A percentile compares a stretch with the other conserved stretches of the same genome.
Conservation (phyloP, 2,113 vertebrate genomes). For the Orthonyx spaldingii region DNA sequence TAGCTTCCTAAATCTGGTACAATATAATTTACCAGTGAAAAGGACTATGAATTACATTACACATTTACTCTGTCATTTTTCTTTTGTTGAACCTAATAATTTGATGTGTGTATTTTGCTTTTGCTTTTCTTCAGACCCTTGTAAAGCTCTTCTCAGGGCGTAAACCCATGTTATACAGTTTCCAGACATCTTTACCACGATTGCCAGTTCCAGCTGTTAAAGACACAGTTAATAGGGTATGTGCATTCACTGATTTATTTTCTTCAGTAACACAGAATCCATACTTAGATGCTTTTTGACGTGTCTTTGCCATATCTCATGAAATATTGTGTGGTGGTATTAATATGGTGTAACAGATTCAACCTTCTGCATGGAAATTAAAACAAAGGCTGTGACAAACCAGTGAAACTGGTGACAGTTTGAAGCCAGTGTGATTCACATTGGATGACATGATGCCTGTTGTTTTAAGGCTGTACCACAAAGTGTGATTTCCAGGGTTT, state of each 20-base stretch:
- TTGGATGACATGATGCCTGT: not conserved
- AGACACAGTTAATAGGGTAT: constrained; percentile 86
- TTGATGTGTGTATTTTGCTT: not conserved
- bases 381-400: not conserved
- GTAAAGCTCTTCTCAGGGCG: constrained; percentile 92
- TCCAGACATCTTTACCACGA: constrained; percentile 90
- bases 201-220: constrained; percentile 85
- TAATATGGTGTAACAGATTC: not conserved
- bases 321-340: not conserved
- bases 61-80: not conserved
- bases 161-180: constrained; percentile 95
- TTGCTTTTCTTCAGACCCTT: constrained; percentile 70
- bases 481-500: not conserved
- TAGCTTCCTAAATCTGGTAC: not conserved
- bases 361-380: not conserved
- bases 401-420: not conserved
- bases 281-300: not conserved
- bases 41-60: not conserved
- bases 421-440: not conserved
- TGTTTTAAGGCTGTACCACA: not conserved
- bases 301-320: not conserved
- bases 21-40: not conserved
- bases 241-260: not conserved
- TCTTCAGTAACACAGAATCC: not conserved
- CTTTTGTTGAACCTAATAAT: not conserved